Evolutionary conservation across 2,797 vertebrate genomes (phyloP), one percentile per base, ranked within the genome.

Genomic region (Chanos chanos): DNA sequence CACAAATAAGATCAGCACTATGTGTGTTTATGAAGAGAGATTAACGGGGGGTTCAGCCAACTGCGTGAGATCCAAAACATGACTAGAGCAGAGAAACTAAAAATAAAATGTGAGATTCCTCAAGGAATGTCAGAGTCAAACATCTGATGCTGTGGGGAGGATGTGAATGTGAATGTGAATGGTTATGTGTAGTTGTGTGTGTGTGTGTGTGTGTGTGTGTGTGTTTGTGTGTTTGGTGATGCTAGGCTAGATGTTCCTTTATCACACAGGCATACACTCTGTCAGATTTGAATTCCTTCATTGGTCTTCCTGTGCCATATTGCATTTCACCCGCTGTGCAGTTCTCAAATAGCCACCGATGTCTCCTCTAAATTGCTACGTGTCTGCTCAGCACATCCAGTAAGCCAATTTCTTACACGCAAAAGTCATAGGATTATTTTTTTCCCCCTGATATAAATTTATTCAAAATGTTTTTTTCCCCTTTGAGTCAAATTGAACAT

Each of bases 241-340:
- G 15, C 15, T 34, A 39, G 21, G 36, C 56, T 48, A 66, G 34
- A 58, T 51, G 41, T 64, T 64, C 64, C 61, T 64, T 56, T 81
- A 73, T 66, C 65, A 74, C 79, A 73, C 74, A 76, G 75, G 52
- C 62, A 52, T 56, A 56, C 74, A 74, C 77, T 73, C 74, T 68
- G 68, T 9, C 63, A 82, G 78, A 78, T 77, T 78, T 79, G 72
- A 72, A 64, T 70, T 76, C 66, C 70, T 76, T 79, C 75, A 63
- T 33, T 27, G 16, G 43, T 30, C 55, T 10, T 39, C 75, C 61
- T 59, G 66, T 44, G 50, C 61, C 61, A 68, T 52, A 78, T 83
- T 78, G 83, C 76, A 75, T 81, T 76, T 80, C 75, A 74, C 37
- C 59, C 66, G 59, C 68, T 78, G 61, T 34, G 67, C 60, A 62